Evolutionary conservation across 2,113 vertebrate genomes (phyloP), one percentile per base, ranked within the genome.

Genomic region (Neoarius graeffei): DNA sequence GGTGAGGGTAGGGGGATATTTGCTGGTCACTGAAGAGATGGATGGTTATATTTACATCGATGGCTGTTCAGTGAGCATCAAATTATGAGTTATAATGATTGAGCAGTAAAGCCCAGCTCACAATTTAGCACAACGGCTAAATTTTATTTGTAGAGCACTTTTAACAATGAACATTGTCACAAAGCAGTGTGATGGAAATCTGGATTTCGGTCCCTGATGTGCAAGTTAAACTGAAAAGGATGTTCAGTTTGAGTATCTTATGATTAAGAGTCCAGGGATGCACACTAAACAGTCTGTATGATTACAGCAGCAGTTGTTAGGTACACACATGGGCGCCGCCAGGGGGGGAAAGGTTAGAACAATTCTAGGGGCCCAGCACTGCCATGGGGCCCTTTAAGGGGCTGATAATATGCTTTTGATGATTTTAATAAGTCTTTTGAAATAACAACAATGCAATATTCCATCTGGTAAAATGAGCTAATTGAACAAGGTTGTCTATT

Each of bases 1-100:
- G 71, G 76, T 69, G 81, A 84, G 77, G 83, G 56, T 25, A 66
- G 57, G 30, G 71, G 57, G n/a, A 11, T 86, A 59, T 27, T 56
- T 25, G n/a, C 60, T 48, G 50, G 88, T 76, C 57, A 83, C 48
- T 15, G 56, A 69, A 54, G 66, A 64, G 77, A 80, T 59, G 76
- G 60, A 59, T 57, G 74, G 77, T 69, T 57, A 52, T 27, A 20
- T 27, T 69, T 56, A 54, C 60, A 67, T 35, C 59, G 27, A 81
- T 81, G 54, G 35, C 15, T 30, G 42, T 48, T 66, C 17, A 23
- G 50, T 11, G 74, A 35, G 2, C 35, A 54, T 17, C 48, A 69
- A 64, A 52, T 62, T 66, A 66, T 6, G 60, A 15, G n/a, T 17
- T 81, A 50, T 23, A 10, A 25, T 86, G 52, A 67, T 25, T 69